Evolutionary conservation across 2,113 vertebrate species (phyloP).

Genomic region (Balaenoptera acutorostrata): DNA sequence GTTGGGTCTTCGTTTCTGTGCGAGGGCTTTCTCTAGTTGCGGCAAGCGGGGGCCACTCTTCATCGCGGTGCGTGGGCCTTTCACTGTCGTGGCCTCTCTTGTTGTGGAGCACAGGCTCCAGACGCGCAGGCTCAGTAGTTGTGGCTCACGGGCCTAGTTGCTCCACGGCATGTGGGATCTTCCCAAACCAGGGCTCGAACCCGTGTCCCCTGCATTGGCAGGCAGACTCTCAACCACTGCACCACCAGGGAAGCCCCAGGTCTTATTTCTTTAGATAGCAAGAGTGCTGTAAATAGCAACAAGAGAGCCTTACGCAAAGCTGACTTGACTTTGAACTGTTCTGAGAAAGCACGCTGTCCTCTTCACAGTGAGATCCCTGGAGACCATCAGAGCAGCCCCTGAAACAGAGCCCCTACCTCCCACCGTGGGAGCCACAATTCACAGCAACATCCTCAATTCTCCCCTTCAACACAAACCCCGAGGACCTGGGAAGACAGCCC

Average conservation of each 20-base stretch:
- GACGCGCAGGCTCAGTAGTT: too few species aligned
- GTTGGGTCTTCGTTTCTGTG: too few species aligned
- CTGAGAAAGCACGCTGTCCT: neutral
- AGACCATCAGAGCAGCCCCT: neutral
- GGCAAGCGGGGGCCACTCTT: too few species aligned
- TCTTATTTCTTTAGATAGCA: neutral
- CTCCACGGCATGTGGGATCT: too few species aligned
- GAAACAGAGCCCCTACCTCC: neutral
- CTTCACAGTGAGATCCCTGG: neutral
- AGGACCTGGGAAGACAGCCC: neutral
- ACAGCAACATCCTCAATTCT: neutral
- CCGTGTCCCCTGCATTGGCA: too few species aligned
- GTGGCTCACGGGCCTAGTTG: too few species aligned
- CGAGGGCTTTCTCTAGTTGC: too few species aligned
- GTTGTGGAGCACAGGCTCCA: too few species aligned
- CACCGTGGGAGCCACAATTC: accelerated
- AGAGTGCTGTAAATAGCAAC: neutral
- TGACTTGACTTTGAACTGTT: neutral
- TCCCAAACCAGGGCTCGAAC: too few species aligned
- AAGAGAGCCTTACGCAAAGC: neutral
- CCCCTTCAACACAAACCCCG: neutral
- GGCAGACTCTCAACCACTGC: too few species aligned
- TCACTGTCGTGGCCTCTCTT: too few species aligned
- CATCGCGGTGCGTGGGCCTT: too few species aligned
- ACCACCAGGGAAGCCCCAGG: neutral